Evolutionary conservation across 2,888 invertebrate genomes (phyloP).

Genomic region (Boloria euphrosyne): DNA sequence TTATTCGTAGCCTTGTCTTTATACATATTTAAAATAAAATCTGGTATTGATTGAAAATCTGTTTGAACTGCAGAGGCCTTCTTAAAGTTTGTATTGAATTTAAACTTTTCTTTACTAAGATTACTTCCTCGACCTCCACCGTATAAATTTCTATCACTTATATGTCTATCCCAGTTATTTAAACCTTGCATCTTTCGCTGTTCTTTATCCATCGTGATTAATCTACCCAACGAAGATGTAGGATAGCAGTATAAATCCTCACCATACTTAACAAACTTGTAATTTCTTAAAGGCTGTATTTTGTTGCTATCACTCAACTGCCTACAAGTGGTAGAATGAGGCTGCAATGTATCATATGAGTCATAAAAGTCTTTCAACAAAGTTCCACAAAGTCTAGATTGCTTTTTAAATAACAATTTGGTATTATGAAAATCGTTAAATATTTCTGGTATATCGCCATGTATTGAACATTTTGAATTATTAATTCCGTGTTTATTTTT

Average conservation of each 20-base stretch:
- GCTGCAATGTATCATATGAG: constrained; percentile 26
- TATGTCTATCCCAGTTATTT: constrained; percentile 9
- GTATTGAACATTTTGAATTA: constrained; percentile 24
- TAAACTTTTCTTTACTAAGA: background rate
- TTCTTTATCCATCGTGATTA: constrained; percentile 48
- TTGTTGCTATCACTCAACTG: constrained; percentile 8
- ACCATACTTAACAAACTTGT: constrained; percentile 23
- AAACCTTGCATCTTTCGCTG: constrained; percentile 24
- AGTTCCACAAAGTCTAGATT: constrained; percentile 45
- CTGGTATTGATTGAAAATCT: background rate
- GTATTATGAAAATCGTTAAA: constrained; percentile 49
- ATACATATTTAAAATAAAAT: constrained; percentile 6
- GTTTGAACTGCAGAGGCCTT: constrained; percentile 38
- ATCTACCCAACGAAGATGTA: constrained; percentile 53
- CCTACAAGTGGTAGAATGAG: constrained; percentile 5
- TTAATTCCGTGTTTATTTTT: constrained; percentile 53
- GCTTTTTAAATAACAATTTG: constrained; percentile 42
- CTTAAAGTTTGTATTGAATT: constrained; percentile 2
- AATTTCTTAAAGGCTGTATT: background rate
- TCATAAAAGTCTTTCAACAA: constrained; percentile 51
- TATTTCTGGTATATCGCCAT: constrained; percentile 33
- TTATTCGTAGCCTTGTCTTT: constrained; percentile 26
- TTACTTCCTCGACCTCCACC: constrained; percentile 2
- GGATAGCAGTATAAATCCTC: constrained; percentile 51
- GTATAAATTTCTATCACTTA: constrained; percentile 20